Conservation (phyloP, 2,888 invertebrate genomes). For the Ormyrus nitidulus region DNA sequence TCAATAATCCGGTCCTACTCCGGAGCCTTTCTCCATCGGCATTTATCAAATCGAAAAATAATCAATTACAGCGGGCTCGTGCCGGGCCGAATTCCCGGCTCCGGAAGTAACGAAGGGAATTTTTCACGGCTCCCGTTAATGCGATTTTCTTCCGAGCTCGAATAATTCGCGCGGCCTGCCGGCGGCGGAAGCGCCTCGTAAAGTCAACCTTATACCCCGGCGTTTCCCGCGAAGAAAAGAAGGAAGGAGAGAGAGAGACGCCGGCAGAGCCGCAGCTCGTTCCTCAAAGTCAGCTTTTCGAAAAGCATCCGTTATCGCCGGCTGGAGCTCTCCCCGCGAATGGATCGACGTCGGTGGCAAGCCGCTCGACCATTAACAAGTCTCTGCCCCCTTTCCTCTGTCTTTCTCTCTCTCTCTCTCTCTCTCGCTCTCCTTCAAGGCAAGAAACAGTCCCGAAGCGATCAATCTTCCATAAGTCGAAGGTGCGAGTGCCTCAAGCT, state of each 20-base stretch:
- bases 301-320: constrained; percentile 54
- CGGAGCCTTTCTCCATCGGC: background rate
- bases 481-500: constrained; percentile 41
- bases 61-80: constrained; percentile 27
- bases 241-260: background rate
- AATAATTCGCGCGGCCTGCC: constrained; percentile 38
- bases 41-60: constrained; percentile 41
- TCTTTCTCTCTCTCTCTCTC: background rate
- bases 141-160: constrained; percentile 40
- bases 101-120: constrained; percentile 43
- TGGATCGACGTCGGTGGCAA: constrained; percentile 64
- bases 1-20: background rate
- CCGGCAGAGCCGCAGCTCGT: constrained; percentile 44
- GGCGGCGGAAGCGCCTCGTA: constrained; percentile 19
- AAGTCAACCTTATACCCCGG: constrained; percentile 33
- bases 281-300: constrained; percentile 57
- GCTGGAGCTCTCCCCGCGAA: constrained; percentile 15
- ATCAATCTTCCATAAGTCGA: constrained; percentile 69
- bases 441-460: constrained; percentile 55
- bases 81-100: background rate
- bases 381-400: constrained; percentile 49
- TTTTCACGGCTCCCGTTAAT: constrained; percentile 44
- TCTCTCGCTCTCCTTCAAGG: background rate
- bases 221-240: background rate
- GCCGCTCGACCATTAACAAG: constrained; percentile 67